Evolutionary conservation across 2,113 vertebrate species (phyloP), one percentile per base, ranked within the genome.

Genomic region (Sorex araneus): DNA sequence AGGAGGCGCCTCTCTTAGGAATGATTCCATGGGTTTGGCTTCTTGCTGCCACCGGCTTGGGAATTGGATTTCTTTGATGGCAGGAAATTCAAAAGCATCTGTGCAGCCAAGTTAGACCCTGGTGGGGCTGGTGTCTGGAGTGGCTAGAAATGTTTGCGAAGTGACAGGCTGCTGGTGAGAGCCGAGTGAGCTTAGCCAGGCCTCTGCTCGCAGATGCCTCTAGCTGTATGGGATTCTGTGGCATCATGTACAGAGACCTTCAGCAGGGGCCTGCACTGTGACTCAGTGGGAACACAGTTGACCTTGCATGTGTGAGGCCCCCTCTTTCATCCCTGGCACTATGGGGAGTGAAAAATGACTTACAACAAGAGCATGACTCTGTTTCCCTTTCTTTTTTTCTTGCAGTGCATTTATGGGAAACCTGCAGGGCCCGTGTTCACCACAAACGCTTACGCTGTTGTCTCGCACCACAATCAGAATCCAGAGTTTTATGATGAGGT

Each of bases 401-500:
- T 40, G 67, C 97, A 99, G 99, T 99, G 99, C 95, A 98, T 99
- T 96, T 99, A 99, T 36, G 98, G 99, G 84, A 99, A 99, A 92
- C 99, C 99, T 0, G 99, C 99, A 43, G 98, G 98, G 6, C 97
- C 98, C 8, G 97, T 99, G 64, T 98, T 99, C 97, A 98, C 98
- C 70, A 97, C 97, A 75, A 98, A 97, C 0, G 95, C 98, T 0
- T 99, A 97, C 0, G 99, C 99, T 23, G 98, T 99, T 0, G 99
- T 99, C 77, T 97, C 99, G 7, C 99, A 99, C 94, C 99, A 99
- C 97, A 99, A 99, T 92, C 99, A 99, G 97, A 99, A 98, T 95
- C 99, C 99, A 0, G 99, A 99, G 97, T 99, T 99, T 97, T 99
- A 99, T 0, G 98, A 99, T 9, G 99, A 99, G 99, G 99, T 99